Base-by-base conservation (phyloP, 2,888 invertebrate species). In the Euspilapteryx auroguttella region DNA sequence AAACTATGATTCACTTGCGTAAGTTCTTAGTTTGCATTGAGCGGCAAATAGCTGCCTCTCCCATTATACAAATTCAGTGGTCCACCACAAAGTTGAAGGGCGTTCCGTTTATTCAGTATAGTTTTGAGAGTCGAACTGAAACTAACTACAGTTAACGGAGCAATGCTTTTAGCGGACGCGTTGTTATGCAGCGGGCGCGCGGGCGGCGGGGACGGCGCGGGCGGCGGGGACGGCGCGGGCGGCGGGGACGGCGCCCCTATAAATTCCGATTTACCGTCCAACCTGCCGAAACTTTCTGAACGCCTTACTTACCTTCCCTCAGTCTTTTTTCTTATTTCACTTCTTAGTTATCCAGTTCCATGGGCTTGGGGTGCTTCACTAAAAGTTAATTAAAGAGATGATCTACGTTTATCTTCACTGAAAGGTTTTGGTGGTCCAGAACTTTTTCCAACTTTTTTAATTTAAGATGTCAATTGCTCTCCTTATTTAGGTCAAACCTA, bases 231-330 rank as follows among this genome's bases (percentile, higher is more conserved):
- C n/a, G n/a, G n/a, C n/a, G n/a, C n/a, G n/a, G n/a, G n/a, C n/a
- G n/a, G n/a, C n/a, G n/a, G n/a, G n/a, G n/a, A n/a, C 38, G 49
- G 54, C 55, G 54, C 58, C 55, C 49, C 51, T 64, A 65, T 71
- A 69, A 68, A 69, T 69, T 53, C 52, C 52, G 52, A 56, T 65
- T 69, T 66, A 65, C 66, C 64, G 65, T 46, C 35, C 40, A 53
- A 63, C 62, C 66, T 68, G 66, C 58, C 64, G 58, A 68, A 32
- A 68, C 61, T 69, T 69, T 59, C 53, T 55, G 57, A 61, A 56
- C 57, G 53, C 50, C 61, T 57, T 56, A 54, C 55, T 55, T 61
- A 50, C 53, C 52, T 51, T 26, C 28, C 29, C 32, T 29, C 32
- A 58, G 42, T 14, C 55, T 62, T 64, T 59, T 64, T 64, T 9